Base-by-base conservation (phyloP, 2,113 vertebrate species). In the Candoia aspera region DNA sequence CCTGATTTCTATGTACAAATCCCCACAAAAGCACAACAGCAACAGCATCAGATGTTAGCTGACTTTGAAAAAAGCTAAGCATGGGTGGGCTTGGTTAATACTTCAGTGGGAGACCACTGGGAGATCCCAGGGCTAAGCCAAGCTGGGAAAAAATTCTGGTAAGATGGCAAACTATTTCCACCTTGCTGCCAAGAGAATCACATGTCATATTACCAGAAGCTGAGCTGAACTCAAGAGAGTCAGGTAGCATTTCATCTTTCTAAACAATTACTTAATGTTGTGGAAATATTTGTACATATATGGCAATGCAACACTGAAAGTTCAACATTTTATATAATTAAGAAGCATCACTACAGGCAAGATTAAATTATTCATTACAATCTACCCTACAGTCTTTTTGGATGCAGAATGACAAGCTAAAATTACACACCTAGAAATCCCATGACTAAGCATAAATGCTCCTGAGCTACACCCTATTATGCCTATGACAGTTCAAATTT, bases 381-480 rank as follows among this genome's bases (percentile, higher is more conserved):
- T 19, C 73, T 92, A 84, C 15, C 29, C 49, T 60, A 29, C 24
- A 55, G 46, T 64, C 46, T 46, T 9, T 87, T 68, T n/a, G 10
- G 57, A 84, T 49, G 21, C 85, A 64, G 58, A 54, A 64, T 62
- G 46, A 58, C 68, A 93, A 91, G 86, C 68, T 46, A 62, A 88
- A 88, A 84, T 88, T 88, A 91, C 17, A 37, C 33, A 37, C 19
- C 11, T 3, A 42, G 86, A 84, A 84, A 84, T 37, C 42, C 46
- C 49, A 84, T 91, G 92, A 91, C 86, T 62, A 46, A 88, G 90
- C 92, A 64, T 54, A 91, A 84, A 91, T 92, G 57, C 46, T 88
- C 23, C 59, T 46, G n/a, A 84, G 49, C 37, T 29, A 87, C 89
- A 57, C 49, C 13, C 15, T 42, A 60, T n/a, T 84, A 46, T 62